Conservation (phyloP, 2,113 vertebrate genomes). For the Vidua macroura region DNA sequence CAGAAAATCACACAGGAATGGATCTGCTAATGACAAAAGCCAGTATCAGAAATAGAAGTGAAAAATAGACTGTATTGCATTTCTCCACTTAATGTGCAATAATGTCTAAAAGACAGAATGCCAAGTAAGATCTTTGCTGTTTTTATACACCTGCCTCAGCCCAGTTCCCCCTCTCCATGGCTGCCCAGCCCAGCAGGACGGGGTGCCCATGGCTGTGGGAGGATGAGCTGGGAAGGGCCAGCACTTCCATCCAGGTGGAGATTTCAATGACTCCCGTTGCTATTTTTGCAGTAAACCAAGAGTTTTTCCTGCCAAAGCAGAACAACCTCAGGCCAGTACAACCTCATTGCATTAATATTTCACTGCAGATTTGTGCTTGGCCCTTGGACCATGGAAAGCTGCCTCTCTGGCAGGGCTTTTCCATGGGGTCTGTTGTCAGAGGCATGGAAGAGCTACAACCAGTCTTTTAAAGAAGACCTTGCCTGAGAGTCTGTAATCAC, state of each 20-base stretch:
- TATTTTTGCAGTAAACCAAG: background rate
- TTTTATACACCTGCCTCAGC: background rate
- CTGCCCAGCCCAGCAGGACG: fast-evolving
- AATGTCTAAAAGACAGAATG: background rate
- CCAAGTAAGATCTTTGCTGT: background rate
- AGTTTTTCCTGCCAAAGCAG: background rate
- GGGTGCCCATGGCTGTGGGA: background rate
- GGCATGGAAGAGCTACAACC: background rate
- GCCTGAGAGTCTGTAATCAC: background rate
- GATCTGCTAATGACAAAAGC: background rate
- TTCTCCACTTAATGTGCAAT: background rate
- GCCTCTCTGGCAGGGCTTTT: background rate
- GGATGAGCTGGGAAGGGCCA: fast-evolving
- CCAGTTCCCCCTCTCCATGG: no score
- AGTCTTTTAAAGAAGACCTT: background rate
- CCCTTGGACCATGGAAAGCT: background rate
- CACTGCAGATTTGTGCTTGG: background rate
- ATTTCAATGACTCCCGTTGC: background rate
- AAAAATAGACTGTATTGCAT: background rate
- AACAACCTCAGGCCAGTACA: background rate
- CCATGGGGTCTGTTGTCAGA: background rate
- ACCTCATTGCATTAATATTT: background rate
- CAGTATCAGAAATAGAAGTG: background rate
- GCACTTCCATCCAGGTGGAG: background rate
- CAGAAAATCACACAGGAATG: background rate